Evolutionary conservation across 2,113 vertebrate species (phyloP).

Genomic region (Melanotaenia duboulayi): DNA sequence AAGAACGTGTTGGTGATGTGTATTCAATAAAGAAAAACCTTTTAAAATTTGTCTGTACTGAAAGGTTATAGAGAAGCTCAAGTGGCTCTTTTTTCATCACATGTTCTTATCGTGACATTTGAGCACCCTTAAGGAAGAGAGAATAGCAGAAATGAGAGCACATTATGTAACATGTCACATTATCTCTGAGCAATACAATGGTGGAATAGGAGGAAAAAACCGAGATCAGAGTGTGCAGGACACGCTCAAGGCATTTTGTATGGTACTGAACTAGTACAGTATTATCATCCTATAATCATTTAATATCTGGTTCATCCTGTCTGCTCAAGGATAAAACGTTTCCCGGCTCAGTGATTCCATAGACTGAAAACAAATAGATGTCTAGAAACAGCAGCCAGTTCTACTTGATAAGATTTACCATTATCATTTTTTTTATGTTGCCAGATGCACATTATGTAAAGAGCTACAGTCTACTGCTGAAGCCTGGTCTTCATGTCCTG

Average conservation of each 20-base stretch:
- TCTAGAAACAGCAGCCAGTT: conserved; percentile 54
- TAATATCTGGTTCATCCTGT: conserved; percentile 67
- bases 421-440: conserved; percentile 30
- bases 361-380: conserved; percentile 71
- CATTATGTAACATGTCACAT: conserved; percentile 59
- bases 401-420: conserved; percentile 45
- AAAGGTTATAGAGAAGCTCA: conserved; percentile 4
- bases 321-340: conserved; percentile 60
- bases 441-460: conserved; percentile 26
- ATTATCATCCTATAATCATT: conserved; percentile 66
- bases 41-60: neutral
- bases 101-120: conserved; percentile 38
- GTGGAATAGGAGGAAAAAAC: conserved; percentile 28
- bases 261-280: conserved; percentile 33
- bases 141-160: conserved; percentile 42
- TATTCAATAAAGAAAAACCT: neutral
- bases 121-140: conserved; percentile 36
- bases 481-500: conserved; percentile 5
- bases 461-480: conserved; percentile 16
- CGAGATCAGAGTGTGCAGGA: conserved; percentile 37
- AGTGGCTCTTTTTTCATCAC: conserved; percentile 37
- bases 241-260: conserved; percentile 37
- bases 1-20: neutral
- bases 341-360: conserved; percentile 48
- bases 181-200: conserved; percentile 54